These are phyloP conservation scores for Chymomyza fuscimana DNA, from an alignment of 2,888 invertebrate species.

Conservation along the genomic window DNA sequence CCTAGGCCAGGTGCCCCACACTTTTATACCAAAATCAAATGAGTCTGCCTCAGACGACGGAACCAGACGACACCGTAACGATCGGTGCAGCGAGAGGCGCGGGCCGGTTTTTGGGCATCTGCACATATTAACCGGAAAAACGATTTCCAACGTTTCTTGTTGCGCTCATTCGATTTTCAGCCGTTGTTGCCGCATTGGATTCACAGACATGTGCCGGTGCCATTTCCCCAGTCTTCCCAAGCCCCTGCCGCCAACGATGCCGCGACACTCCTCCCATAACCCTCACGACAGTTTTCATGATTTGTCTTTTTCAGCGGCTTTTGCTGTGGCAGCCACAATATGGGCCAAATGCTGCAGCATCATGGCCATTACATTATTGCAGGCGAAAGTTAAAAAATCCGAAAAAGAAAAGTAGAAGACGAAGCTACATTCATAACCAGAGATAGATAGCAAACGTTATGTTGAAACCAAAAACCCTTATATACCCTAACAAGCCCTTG, in stretches of 20 bases:
- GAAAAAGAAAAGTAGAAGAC: constrained; percentile 2
- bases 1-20: constrained; percentile 40
- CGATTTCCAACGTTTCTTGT: constrained; percentile 26
- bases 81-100: not conserved
- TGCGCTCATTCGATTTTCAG: constrained; percentile 33
- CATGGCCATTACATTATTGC: constrained; percentile 50
- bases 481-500: not conserved
- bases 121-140: constrained; percentile 61
- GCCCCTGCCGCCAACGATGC: no score
- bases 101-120: not conserved
- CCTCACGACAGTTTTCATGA: constrained; percentile 36
- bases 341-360: constrained; percentile 71
- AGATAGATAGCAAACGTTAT: not conserved
- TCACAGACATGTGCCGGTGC: constrained; percentile 10
- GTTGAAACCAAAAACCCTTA: not conserved
- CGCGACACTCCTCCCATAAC: not conserved
- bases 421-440: not conserved
- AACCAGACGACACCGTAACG: not conserved
- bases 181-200: constrained; percentile 24
- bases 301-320: constrained; percentile 16
- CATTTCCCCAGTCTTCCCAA: not conserved
- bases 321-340: constrained; percentile 39
- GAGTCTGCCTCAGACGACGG: not conserved
- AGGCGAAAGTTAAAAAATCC: constrained; percentile 53
- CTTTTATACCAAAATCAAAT: constrained; percentile 50